These are phyloP conservation scores for Pachyramphus minor DNA, from an alignment of 2,113 vertebrate species.

Conservation along the genomic window DNA sequence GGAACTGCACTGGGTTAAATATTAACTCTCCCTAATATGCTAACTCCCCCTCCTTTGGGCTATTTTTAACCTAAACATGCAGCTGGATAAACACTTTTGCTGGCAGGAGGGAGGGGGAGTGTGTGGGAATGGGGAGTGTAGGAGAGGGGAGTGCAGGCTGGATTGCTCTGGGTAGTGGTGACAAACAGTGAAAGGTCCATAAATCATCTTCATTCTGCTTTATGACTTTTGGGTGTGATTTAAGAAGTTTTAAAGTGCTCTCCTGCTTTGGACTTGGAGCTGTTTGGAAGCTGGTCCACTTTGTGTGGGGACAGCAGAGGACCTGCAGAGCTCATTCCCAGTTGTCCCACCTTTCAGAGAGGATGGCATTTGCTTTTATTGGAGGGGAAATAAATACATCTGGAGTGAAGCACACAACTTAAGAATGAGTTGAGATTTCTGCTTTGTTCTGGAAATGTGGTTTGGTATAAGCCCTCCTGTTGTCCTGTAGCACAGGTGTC, in stretches of 20 bases:
- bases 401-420: not conserved
- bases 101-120: not conserved
- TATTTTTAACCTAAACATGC: not conserved
- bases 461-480: not conserved
- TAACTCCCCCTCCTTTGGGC: not conserved
- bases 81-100: not conserved
- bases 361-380: not conserved
- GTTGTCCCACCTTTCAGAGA: rapidly evolving
- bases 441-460: not conserved
- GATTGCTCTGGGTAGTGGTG: not conserved
- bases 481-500: not conserved
- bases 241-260: not conserved
- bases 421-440: not conserved
- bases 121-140: not conserved
- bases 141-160: not conserved
- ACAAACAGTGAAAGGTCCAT: not conserved
- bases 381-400: not conserved
- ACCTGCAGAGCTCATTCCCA: not conserved
- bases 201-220: not conserved
- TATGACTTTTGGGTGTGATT: not conserved
- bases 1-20: not conserved
- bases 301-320: not conserved
- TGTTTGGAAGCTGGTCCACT: not conserved
- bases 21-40: not conserved
- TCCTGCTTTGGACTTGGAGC: not conserved